Evolutionary conservation across 2,888 invertebrate species (phyloP), one percentile per base, ranked within the genome.

Genomic region (Dolichopus griseipennis): DNA sequence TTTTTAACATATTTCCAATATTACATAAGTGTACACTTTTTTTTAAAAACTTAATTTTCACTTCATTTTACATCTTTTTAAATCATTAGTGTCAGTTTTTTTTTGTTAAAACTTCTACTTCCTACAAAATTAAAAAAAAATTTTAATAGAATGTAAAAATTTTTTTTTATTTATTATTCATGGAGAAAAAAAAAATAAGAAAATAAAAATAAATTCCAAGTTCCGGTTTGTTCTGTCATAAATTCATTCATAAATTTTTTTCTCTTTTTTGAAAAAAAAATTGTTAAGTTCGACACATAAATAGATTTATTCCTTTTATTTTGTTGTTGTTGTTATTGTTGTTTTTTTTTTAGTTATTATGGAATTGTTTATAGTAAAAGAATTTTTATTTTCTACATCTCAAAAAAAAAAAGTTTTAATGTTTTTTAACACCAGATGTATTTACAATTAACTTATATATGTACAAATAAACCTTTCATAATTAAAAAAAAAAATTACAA

Each of bases 351-450:
- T 18, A 52, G 27, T 37, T 37, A 37, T 9, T 10, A 7, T 37
- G 8, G 37, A 37, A 37, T 10, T 37, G 37, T 37, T 37, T 37
- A 37, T 12, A 37, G 37, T 7, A 37, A 37, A 37, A 37, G 1
- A 27, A 27, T 27, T 27, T 27, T 27, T 27, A 4, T 37, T 37
- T 37, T 37, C 37, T 27, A 27, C 27, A 4, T 27, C 27, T 27
- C 5, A 27, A 27, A 27, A 27, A 27, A 27, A 27, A 27, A 27
- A 27, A 27, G 27, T 27, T 27, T n/a, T 27, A 27, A 27, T 27
- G 27, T 52, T 52, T 52, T 18, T 52, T 52, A 52, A 52, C 52
- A 52, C 52, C 52, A 52, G 52, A 52, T 52, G 52, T 52, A 52
- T 52, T 52, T 12, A 12, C 52, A 12, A 18, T 18, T 52, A 18